Percentiles rank a stretch among this genome's conserved stretches.
Evolutionary conservation across 2,797 vertebrate species (phyloP).

Genomic region (Esox masquinongy): DNA sequence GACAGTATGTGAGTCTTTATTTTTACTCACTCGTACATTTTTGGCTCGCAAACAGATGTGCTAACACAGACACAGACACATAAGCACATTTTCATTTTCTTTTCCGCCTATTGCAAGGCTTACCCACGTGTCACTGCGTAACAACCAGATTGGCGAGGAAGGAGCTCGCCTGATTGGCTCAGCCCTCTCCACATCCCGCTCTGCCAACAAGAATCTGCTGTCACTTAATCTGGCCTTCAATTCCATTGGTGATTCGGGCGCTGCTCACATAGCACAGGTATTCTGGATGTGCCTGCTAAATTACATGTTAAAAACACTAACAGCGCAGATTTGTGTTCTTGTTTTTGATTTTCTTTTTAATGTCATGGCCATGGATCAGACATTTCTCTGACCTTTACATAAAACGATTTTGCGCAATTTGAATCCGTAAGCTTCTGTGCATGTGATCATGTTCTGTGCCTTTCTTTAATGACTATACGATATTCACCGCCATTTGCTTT

Average conservation of each 20-base stretch:
- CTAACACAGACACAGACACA: constrained; percentile 5
- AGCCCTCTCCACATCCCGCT: constrained; percentile 71
- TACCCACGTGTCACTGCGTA: constrained; percentile 79
- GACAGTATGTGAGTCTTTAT: constrained; percentile 76
- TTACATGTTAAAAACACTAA: background rate
- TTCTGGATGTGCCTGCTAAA: background rate
- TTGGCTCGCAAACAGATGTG: constrained; percentile 8
- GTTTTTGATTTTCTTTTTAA: constrained; percentile 3
- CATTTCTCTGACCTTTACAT: too few species aligned
- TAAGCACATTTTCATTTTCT: background rate
- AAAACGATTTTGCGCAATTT: too few species aligned
- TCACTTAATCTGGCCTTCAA: constrained; percentile 87
- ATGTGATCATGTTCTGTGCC: too few species aligned
- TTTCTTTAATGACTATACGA: too few species aligned
- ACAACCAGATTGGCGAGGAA: constrained; percentile 78
- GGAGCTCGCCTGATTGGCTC: constrained; percentile 78
- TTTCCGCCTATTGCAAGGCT: constrained; percentile 64
- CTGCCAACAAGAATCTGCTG: constrained; percentile 75
- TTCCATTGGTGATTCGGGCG: constrained; percentile 81
- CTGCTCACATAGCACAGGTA: constrained; percentile 80
- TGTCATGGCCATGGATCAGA: too few species aligned
- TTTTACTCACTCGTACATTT: background rate
- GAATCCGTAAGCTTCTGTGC: too few species aligned
- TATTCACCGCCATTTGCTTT: too few species aligned
- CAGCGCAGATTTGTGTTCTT: background rate